Base-by-base conservation (phyloP, 1,140 invertebrate genomes). In the Cydia strobilella region DNA sequence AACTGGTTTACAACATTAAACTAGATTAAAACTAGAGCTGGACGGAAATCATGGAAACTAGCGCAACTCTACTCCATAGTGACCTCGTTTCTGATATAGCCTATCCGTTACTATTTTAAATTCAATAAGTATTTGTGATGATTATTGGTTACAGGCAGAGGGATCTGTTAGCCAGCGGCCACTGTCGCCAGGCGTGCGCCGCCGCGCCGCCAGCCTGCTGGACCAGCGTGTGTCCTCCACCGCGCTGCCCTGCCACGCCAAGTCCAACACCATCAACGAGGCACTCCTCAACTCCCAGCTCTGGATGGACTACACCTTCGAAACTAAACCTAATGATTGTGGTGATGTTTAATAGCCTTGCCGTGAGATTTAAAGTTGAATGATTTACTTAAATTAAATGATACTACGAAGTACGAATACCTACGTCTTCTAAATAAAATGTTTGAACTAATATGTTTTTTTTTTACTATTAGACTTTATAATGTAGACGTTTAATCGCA, bases 231-330 rank as follows among this genome's bases (percentile, higher is more conserved):
- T 80, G 35, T 76, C 87, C 20, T 83, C 85, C 0, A 79, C 84
- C 7, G 82, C 82, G 10, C 84, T 84, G 20, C 77, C 79, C 27
- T 78, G 74, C 45, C 75, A 80, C 25, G 72, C 82, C 51, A 92
- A 91, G 80, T 91, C 89, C 75, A 90, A 92, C 69, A 92, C 90
- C 54, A 79, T 91, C 48, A 90, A 87, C 72, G 88, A 90, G 78
- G 83, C 85, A 15, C 74, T 90, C 12, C 84, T 90, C 23, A 83
- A 87, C 76, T 87, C 88, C 12, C 81, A 83, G 5, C 82, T 79
- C 18, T 90, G 86, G 84, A 90, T 88, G 69, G 82, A 86, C 23
- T 88, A 85, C 45, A 83, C 81, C 10, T 84, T 87, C 51, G 81
- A 87, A 35, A 79, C 75, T 7, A 85, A 83, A 63, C 72, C 81